Percentiles rank a stretch among this genome's conserved stretches.
Conservation (phyloP, 2,113 vertebrate species). For the Okapia johnstoni region DNA sequence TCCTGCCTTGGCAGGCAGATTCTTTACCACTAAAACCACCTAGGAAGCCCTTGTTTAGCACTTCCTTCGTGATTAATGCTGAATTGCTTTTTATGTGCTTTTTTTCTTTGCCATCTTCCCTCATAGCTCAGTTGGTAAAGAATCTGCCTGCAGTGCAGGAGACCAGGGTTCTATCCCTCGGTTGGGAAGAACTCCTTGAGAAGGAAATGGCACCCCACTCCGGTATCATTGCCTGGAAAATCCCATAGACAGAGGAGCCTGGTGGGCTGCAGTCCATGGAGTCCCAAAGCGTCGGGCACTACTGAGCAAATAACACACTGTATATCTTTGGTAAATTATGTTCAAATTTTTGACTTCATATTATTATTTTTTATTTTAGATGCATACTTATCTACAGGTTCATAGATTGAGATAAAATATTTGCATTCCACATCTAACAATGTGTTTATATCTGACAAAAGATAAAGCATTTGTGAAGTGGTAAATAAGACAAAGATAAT, state of each 20-base stretch:
- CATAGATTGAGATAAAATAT: background rate
- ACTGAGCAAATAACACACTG: background rate
- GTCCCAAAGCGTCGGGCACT: background rate
- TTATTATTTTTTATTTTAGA: background rate
- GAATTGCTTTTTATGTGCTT: background rate
- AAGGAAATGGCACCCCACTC: background rate
- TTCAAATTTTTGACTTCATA: background rate
- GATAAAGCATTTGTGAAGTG: background rate
- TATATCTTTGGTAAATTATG: background rate
- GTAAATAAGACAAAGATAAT: background rate
- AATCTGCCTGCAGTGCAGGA: background rate
- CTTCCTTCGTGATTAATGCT: background rate
- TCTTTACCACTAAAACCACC: background rate
- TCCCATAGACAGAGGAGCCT: background rate
- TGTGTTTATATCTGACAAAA: background rate
- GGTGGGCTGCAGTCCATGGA: background rate
- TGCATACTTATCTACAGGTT: background rate
- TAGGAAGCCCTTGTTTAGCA: background rate
- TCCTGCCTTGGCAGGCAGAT: background rate
- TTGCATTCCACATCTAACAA: background rate
- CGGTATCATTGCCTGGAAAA: background rate
- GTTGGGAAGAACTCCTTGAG: background rate
- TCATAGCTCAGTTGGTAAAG: background rate
- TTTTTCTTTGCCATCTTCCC: background rate
- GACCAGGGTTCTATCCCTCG: rapidly evolving